Conservation (phyloP, 2,113 vertebrate genomes). For the Lutjanus erythropterus region DNA sequence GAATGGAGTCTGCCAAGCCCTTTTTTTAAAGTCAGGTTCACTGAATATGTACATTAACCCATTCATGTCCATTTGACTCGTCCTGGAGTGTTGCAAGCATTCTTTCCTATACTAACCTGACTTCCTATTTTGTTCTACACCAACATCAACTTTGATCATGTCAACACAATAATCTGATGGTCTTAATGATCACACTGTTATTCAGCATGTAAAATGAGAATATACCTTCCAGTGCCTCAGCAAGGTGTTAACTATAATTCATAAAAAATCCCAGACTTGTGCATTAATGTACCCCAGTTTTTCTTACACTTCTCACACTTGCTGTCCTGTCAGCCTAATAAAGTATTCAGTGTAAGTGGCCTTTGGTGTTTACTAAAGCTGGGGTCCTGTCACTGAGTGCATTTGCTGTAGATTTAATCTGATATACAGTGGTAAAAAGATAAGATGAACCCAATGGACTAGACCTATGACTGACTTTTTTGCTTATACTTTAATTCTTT, state of each 20-base stretch:
- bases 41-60: constrained; percentile 80
- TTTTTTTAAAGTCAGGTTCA: constrained; percentile 49
- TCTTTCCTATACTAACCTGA: neutral
- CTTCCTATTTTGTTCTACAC: neutral
- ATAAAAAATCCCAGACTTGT: neutral
- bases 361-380: constrained; percentile 65
- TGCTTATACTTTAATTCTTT: neutral
- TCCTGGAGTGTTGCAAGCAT: neutral
- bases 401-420: constrained; percentile 62
- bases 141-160: neutral
- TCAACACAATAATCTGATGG: neutral
- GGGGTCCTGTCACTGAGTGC: constrained; percentile 48
- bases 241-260: neutral
- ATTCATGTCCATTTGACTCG: constrained; percentile 62
- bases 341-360: constrained; percentile 11
- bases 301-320: neutral
- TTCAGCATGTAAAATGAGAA: constrained; percentile 7
- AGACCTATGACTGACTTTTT: neutral
- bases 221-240: neutral
- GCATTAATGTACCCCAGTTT: neutral
- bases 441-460: constrained; percentile 57
- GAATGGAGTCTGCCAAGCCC: constrained; percentile 70
- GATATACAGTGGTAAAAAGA: constrained; percentile 50
- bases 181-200: neutral
- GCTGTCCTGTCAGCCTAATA: neutral